These are phyloP conservation scores for Muschampia plurimacula DNA, from an alignment of 2,888 invertebrate genomes.

Conservation along the genomic window DNA sequence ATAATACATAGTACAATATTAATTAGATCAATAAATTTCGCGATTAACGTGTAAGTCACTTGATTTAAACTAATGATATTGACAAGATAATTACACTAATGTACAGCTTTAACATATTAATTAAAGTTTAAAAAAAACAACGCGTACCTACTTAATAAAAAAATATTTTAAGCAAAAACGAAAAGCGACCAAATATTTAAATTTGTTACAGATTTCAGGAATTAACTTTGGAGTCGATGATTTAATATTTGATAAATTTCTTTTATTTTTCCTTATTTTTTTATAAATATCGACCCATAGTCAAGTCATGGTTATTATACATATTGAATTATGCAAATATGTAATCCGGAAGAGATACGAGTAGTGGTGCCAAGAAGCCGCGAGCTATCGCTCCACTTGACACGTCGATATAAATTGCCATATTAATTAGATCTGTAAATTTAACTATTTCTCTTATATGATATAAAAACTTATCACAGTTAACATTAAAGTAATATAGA, in stretches of 20 bases:
- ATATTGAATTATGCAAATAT: neutral
- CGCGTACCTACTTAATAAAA: too few relatives aligned
- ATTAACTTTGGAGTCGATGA: neutral
- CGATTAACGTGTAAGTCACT: neutral
- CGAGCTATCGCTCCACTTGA: neutral
- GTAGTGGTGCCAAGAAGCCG: neutral
- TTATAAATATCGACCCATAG: neutral
- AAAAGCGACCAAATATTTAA: too few relatives aligned
- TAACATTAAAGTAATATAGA: neutral
- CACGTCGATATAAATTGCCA: neutral
- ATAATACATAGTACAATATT: neutral
- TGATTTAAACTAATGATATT: neutral
- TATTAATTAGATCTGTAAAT: slow-evolving; percentile 1
- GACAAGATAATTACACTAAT: too few relatives aligned
- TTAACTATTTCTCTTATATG: neutral
- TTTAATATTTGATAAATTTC: neutral
- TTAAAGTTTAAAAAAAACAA: too few relatives aligned
- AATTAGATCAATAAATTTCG: neutral
- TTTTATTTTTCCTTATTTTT: neutral
- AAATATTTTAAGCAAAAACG: too few relatives aligned
- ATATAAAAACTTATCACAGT: neutral
- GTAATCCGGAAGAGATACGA: neutral
- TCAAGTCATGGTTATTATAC: neutral
- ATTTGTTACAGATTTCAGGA: too few relatives aligned
- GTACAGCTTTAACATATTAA: too few relatives aligned